These are phyloP conservation scores for Syngnathus floridae DNA, from an alignment of 2,113 vertebrate genomes.

Conservation along the genomic window DNA sequence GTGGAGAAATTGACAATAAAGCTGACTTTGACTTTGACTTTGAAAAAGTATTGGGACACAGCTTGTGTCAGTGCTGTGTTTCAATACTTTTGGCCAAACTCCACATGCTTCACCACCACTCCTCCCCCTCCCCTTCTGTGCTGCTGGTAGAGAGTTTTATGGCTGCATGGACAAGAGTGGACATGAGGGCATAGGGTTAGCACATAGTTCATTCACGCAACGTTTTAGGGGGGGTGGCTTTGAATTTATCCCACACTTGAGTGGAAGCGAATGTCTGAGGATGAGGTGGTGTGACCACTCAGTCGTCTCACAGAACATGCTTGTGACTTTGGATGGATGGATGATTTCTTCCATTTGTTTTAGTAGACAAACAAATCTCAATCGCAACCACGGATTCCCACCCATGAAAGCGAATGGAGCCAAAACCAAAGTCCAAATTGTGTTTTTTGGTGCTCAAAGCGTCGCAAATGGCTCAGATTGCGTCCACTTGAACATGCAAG, in stretches of 20 bases:
- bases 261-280: no score
- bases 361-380: no score
- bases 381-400: no score
- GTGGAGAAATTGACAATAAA: no score
- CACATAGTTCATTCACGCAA: slow-evolving; percentile 34
- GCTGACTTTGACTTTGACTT: no score
- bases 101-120: no score
- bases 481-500: not conserved
- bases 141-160: slow-evolving; percentile 55
- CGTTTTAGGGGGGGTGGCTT: no score
- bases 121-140: slow-evolving; percentile 4
- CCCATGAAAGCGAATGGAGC: not conserved
- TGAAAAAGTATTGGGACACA: not conserved
- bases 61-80: not conserved
- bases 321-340: no score
- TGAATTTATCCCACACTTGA: not conserved
- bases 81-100: not conserved
- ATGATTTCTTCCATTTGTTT: no score
- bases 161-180: slow-evolving; percentile 34
- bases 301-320: no score
- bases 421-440: not conserved
- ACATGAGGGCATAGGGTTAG: slow-evolving; percentile 32
- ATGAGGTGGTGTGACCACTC: no score
- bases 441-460: not conserved
- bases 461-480: not conserved